Percentiles rank a stretch among this genome's conserved stretches.
Evolutionary conservation across 2,888 invertebrate species (phyloP).

Genomic region (Acanthococcus lagerstroemiae): DNA sequence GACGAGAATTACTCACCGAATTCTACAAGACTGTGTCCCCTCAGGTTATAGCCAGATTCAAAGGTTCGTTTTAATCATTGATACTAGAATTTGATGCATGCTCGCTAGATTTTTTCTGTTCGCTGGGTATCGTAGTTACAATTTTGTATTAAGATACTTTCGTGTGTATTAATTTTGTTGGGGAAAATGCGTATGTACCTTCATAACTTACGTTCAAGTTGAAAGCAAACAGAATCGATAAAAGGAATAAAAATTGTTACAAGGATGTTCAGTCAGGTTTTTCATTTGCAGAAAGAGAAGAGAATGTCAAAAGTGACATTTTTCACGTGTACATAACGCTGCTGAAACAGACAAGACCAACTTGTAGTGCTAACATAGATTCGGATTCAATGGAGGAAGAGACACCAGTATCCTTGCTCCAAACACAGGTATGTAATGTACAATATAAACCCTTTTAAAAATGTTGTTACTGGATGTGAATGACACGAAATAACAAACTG

Average conservation of each 20-base stretch:
- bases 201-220: too few relatives aligned
- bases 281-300: conserved; percentile 71
- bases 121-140: too few relatives aligned
- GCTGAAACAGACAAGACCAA: conserved; percentile 75
- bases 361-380: conserved; percentile 51
- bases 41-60: conserved; percentile 81
- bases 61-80: conserved; percentile 50
- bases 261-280: conserved; percentile 3
- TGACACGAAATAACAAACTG: background rate
- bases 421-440: conserved; percentile 37
- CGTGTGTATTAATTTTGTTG: background rate
- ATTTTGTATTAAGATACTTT: background rate
- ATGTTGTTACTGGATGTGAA: background rate
- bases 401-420: conserved; percentile 43
- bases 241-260: too few relatives aligned
- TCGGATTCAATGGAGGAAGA: conserved; percentile 62
- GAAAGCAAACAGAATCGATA: too few relatives aligned
- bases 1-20: conserved; percentile 80
- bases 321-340: conserved; percentile 92
- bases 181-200: too few relatives aligned
- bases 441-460: too few relatives aligned
- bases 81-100: too few relatives aligned
- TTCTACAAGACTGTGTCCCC: conserved; percentile 85
- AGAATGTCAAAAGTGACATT: conserved; percentile 97
- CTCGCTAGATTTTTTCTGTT: too few relatives aligned